Conservation (phyloP, 2,888 invertebrate genomes). For the Caradrina kadenii region DNA sequence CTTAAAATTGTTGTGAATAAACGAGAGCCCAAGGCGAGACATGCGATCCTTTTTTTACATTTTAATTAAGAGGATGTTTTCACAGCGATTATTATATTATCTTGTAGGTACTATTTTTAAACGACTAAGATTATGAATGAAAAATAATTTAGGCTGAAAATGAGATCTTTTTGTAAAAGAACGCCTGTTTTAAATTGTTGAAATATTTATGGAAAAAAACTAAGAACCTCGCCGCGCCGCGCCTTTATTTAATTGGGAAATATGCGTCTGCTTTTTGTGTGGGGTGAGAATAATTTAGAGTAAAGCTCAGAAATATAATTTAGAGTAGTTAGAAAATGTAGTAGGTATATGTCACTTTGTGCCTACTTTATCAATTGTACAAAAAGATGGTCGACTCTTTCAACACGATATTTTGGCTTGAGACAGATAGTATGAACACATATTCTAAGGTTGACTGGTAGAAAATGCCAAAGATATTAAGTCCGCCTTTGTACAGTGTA, state of each 20-base stretch:
- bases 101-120: constrained; percentile 46
- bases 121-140: constrained; percentile 43
- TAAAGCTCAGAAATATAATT: constrained; percentile 9
- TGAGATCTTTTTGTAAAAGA: constrained; percentile 27
- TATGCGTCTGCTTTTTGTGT: constrained; percentile 21
- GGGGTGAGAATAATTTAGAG: constrained; percentile 6
- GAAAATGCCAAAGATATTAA: no score
- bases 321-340: neutral
- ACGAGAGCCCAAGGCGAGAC: constrained; percentile 61
- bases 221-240: neutral
- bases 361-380: neutral
- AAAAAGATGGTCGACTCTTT: neutral
- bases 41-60: constrained; percentile 61
- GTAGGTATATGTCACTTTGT: neutral
- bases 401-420: neutral
- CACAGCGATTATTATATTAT: constrained; percentile 55
- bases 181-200: constrained; percentile 18
- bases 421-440: no score
- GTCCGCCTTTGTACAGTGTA: no score
- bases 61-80: constrained; percentile 65
- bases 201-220: constrained; percentile 8
- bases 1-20: constrained; percentile 45
- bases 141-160: constrained; percentile 44
- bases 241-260: constrained; percentile 7
- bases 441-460: no score